phyloP scores from a whole-genome alignment of 2,888 invertebrate species.

The Harpagoxenus sublaevis region DNA sequence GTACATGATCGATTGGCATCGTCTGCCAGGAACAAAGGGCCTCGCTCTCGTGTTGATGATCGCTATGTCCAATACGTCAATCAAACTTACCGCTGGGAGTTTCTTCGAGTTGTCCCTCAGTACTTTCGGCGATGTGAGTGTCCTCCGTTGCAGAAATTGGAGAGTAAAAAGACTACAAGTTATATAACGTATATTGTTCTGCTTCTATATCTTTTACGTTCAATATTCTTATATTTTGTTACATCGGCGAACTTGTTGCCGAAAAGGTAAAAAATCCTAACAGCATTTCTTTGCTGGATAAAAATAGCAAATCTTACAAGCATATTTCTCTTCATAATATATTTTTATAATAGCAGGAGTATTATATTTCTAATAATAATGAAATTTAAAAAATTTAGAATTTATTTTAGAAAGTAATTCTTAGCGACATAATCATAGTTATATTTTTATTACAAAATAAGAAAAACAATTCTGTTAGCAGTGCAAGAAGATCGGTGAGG shows the following conservation, averaged over 20 bases:
- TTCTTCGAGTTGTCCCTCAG: conserved; percentile 76
- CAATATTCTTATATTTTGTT: conserved; percentile 73
- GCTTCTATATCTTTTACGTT: conserved; percentile 57
- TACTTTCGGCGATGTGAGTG: conserved; percentile 74
- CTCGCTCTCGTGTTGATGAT: conserved; percentile 75
- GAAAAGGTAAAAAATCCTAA: conserved; percentile 65
- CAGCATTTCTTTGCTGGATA: background rate
- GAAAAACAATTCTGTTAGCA: conserved; percentile 36
- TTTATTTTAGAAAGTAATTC: background rate
- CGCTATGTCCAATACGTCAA: conserved; percentile 74
- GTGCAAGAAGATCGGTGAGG: conserved; percentile 66
- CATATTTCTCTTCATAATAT: background rate
- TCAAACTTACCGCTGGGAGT: conserved; percentile 80
- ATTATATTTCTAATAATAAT: background rate
- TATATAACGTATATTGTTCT: conserved; percentile 56
- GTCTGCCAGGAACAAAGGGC: conserved; percentile 59
- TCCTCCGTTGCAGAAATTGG: conserved; percentile 71
- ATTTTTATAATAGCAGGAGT: background rate
- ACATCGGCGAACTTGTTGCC: conserved; percentile 69
- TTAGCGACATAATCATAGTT: background rate
- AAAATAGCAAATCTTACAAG: background rate
- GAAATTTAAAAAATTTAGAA: conserved; percentile 2
- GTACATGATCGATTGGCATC: conserved; percentile 76
- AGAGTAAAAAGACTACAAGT: conserved; percentile 35
- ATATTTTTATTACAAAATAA: background rate